These are phyloP conservation scores for Himalopsyche phryganea DNA, from an alignment of 1,140 invertebrate species.

Conservation along the genomic window DNA sequence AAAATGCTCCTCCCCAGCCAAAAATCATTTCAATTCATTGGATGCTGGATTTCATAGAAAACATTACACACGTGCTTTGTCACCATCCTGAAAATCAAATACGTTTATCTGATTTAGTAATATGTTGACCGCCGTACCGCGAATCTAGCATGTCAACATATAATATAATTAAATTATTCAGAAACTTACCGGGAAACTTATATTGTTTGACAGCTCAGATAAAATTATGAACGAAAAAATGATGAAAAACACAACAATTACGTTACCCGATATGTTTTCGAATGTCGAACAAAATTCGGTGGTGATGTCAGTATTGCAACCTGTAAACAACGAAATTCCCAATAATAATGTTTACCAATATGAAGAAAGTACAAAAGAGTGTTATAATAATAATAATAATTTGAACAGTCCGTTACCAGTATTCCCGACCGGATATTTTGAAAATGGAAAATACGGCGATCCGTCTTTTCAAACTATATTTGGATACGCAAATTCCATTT, in stretches of 20 bases:
- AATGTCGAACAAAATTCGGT: constrained; percentile 4
- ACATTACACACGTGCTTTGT: no score
- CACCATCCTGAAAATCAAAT: no score
- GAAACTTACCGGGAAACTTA: no score
- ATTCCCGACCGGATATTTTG: constrained; percentile 8
- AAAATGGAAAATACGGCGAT: constrained; percentile 7
- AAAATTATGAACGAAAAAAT: constrained; percentile 9
- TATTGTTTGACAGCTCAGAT: no score
- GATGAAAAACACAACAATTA: constrained; percentile 3
- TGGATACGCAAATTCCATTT: constrained; percentile 22
- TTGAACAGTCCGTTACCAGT: background rate
- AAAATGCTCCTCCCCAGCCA: constrained; percentile 17
- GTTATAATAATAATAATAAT: background rate
- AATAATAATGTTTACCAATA: no score
- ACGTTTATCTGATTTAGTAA: no score
- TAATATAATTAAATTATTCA: no score
- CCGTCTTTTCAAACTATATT: constrained; percentile 21
- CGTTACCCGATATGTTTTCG: constrained; percentile 2
- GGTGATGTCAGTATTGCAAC: background rate
- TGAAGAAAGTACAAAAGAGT: no score
- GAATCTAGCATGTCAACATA: no score
- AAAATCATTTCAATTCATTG: constrained; percentile 15
- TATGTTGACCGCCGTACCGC: no score
- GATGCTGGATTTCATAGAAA: background rate
- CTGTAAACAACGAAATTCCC: background rate